Conservation (phyloP, 1,140 invertebrate species). For the Ericerus pela region DNA sequence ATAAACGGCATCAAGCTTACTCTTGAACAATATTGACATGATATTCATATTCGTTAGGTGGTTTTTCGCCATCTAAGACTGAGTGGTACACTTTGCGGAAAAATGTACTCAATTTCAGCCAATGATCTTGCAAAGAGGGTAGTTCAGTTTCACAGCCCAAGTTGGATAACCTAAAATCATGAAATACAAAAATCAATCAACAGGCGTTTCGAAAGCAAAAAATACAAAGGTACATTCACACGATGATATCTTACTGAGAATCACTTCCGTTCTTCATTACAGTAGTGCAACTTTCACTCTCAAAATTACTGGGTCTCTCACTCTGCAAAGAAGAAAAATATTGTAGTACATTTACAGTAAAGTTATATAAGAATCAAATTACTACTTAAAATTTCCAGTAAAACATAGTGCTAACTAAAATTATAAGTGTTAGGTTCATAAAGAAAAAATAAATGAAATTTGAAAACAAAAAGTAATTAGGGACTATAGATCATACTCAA, state of each 20-base stretch:
- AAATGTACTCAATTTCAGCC: slow-evolving; percentile 38
- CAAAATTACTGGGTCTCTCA: not conserved
- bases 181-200: not conserved
- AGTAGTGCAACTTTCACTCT: not conserved
- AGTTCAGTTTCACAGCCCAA: not conserved
- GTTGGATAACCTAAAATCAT: not conserved
- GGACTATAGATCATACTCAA: no score
- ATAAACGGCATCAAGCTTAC: slow-evolving; percentile 20
- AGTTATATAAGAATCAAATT: no score
- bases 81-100: slow-evolving; percentile 34
- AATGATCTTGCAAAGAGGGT: slow-evolving; percentile 31
- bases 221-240: not conserved
- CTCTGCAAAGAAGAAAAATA: not conserved
- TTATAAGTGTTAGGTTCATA: no score
- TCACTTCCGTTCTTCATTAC: not conserved
- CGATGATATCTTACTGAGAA: not conserved
- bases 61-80: slow-evolving; percentile 30
- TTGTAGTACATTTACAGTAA: not conserved
- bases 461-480: no score
- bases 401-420: no score
- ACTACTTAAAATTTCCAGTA: no score
- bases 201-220: not conserved
- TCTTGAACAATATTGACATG: slow-evolving; percentile 27
- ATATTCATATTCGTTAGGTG: slow-evolving; percentile 21
- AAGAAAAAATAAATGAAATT: no score